Base-by-base conservation (phyloP, 2,888 invertebrate genomes). In the Synergus umbraculus region DNA sequence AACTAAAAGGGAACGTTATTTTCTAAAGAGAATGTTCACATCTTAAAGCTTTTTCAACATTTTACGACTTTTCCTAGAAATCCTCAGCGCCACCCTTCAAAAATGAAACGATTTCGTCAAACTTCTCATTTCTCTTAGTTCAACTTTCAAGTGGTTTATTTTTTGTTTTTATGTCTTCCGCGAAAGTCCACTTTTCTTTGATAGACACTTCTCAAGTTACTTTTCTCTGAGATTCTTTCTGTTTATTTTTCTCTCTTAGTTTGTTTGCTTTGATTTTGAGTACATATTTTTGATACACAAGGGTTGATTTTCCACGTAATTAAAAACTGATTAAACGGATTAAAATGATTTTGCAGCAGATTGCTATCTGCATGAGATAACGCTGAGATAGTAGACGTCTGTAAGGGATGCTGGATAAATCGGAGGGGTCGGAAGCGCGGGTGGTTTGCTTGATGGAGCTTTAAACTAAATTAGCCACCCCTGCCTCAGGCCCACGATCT, bases 401-500 rank as follows among this genome's bases (percentile, higher is more conserved):
- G 79, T 79, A 79, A 83, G 81, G 83, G 83, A 79, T 79, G 83
- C 29, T 79, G 73, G 77, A 76, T 60, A 78, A 80, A 80, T 78
- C 81, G 84, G 77, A 78, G 82, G 78, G 78, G 77, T 76, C 63
- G 79, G 78, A 73, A 73, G 49, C 73, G 73, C 49, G 81, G 85
- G 81, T 80, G 83, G 82, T 76, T 79, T 79, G 88, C 86, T 88
- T 90, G 90, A 90, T 90, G 89, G 89, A 89, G 89, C 89, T 89
- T 81, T 88, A 89, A 90, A 90, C 87, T 87, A 85, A 88, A 90
- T 90, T 90, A 90, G 86, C 90, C 88, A 83, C 85, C 87, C 88
- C 86, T 81, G 88, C 88, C 86, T 81, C 80, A 79, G 86, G 88
- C 84, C 82, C 83, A 84, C 82, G 87, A 88, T 86, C 86, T 88